Evolutionary conservation across 2,113 vertebrate genomes (phyloP).

Genomic region (Equus quagga): DNA sequence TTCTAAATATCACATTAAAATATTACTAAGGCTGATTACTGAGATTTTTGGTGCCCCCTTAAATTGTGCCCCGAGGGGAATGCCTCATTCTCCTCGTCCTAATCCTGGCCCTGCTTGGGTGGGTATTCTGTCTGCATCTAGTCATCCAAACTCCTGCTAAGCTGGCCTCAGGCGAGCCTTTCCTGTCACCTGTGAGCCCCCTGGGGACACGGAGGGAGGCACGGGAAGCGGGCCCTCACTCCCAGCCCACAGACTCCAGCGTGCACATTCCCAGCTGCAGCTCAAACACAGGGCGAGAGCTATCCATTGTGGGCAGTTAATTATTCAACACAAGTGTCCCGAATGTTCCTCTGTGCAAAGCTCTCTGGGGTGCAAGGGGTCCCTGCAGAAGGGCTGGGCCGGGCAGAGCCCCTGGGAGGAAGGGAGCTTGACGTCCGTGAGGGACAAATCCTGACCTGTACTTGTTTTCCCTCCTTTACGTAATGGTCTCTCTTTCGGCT

Average conservation of each 20-base stretch:
- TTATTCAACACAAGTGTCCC: background rate
- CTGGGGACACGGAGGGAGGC: background rate
- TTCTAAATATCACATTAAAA: background rate
- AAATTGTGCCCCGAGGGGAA: background rate
- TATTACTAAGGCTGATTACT: background rate
- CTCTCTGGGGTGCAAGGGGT: background rate
- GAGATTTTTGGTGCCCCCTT: background rate
- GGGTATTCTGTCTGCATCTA: background rate
- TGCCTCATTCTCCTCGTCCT: background rate
- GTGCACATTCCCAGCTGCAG: background rate
- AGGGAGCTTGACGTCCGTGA: background rate
- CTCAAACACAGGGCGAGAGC: background rate
- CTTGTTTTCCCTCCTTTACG: background rate
- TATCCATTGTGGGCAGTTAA: background rate
- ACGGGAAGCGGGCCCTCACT: background rate
- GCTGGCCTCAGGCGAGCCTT: background rate
- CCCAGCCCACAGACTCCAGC: background rate
- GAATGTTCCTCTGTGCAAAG: background rate
- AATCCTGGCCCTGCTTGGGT: background rate
- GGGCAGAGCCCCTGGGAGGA: background rate
- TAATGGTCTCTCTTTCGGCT: background rate
- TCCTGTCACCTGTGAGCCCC: background rate
- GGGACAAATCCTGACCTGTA: background rate
- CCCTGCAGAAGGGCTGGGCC: background rate
- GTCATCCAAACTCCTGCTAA: background rate